A percentile compares a stretch with the other conserved stretches of the same genome.
Evolutionary conservation across 2,888 invertebrate genomes (phyloP).

Genomic region (Oegoconia quadripuncta): DNA sequence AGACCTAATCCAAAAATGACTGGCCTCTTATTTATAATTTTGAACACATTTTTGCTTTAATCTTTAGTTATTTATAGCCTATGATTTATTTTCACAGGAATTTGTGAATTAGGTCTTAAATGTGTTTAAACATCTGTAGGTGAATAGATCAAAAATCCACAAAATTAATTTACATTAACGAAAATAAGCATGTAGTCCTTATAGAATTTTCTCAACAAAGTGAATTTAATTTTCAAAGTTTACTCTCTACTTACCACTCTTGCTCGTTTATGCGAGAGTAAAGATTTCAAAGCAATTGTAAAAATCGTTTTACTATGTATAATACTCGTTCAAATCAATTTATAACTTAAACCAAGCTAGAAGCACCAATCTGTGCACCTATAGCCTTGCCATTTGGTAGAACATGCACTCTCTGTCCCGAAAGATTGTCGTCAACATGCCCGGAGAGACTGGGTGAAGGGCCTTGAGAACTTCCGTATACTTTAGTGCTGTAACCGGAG

Average conservation of each 20-base stretch:
- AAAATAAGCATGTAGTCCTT: no score
- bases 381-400: slow-evolving; percentile 50
- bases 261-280: no score
- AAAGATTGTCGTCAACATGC: slow-evolving; percentile 67
- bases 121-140: no score
- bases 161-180: no score
- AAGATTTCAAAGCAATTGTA: not conserved
- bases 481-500: slow-evolving; percentile 91
- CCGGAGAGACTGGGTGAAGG: slow-evolving; percentile 87
- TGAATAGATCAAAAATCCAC: no score
- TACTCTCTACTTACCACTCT: no score
- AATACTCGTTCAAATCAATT: not conserved
- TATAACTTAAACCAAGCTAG: slow-evolving; percentile 77
- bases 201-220: no score
- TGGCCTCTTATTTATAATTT: slow-evolving; percentile 1
- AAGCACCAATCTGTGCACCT: slow-evolving; percentile 63
- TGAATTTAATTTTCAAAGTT: no score
- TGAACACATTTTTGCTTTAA: slow-evolving; percentile 7
- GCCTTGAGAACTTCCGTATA: slow-evolving; percentile 88
- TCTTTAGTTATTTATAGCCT: no score
- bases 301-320: not conserved
- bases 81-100: no score
- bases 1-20: not conserved
- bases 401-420: slow-evolving; percentile 56
- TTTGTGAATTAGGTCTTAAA: no score